A percentile compares a stretch with the other conserved stretches of the same genome.
phyloP scores from a whole-genome alignment of 2,113 vertebrate species.

The Erythrolamprus reginae region DNA sequence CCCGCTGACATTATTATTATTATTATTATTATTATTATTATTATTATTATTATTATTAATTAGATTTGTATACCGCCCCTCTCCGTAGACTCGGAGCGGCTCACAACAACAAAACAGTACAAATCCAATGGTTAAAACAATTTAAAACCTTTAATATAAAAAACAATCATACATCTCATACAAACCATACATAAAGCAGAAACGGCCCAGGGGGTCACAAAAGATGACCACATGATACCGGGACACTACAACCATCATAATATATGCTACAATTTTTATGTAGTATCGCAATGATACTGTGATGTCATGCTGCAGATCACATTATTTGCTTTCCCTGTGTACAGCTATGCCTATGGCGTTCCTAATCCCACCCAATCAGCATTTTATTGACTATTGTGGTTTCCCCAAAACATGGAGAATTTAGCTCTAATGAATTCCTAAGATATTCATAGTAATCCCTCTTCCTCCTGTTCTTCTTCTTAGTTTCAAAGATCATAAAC shows the following conservation, averaged over 20 bases:
- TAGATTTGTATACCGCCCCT: too few species aligned
- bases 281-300: not conserved
- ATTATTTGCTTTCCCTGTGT: not conserved
- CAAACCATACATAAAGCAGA: too few species aligned
- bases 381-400: not conserved
- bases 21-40: too few species aligned
- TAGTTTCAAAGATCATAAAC: slow-evolving; percentile 40
- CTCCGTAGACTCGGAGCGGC: too few species aligned
- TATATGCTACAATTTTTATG: not conserved
- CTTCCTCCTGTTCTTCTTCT: not conserved
- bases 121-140: too few species aligned
- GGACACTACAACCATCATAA: not conserved
- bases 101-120: too few species aligned
- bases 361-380: not conserved
- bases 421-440: not conserved
- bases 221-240: not conserved
- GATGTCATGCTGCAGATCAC: not conserved
- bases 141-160: too few species aligned
- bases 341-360: not conserved
- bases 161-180: too few species aligned
- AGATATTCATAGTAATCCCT: not conserved
- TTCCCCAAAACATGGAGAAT: not conserved
- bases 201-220: not conserved
- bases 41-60: too few species aligned
- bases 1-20: not conserved